Base-by-base conservation (phyloP, 2,113 vertebrate genomes). In the Tetrao urogallus region DNA sequence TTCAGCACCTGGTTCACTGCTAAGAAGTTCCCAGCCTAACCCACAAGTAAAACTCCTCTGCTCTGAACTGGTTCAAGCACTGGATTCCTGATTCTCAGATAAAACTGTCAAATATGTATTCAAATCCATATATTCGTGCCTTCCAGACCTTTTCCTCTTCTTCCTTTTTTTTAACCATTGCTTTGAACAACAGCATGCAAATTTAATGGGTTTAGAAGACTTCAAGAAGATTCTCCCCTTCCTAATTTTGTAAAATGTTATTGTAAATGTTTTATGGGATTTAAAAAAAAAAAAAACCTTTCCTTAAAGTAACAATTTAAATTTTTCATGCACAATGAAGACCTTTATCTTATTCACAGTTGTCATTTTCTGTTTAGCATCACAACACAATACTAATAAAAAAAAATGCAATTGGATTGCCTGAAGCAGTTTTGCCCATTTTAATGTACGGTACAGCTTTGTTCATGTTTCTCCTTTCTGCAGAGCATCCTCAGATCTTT, bases 161-260 rank as follows among this genome's bases (percentile, higher is more conserved):
- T 79, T 89, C 21, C 70, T 38, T 89, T 88, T 24, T n/a, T 92
- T 92, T 80, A 96, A 93, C 92, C 79, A 84, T 93, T 96, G 81
- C 90, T 94, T 92, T 96, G 92, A 95, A 97, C 73, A 96, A 85
- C 81, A 96, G 52, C 91, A 88, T 96, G 70, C 90, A 97, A 96
- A 89, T 82, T 94, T 96, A 90, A 96, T 95, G 79, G 63, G 27
- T 88, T 92, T 76, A 54, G 93, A 88, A 90, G 92, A 92, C 94
- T 97, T 97, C 96, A 80, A 96, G 86, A 88, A 92, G 92, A 91
- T 94, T 94, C 94, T 83, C 57, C 69, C 34, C 72, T 89, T 92
- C 91, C 73, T 97, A 96, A 97, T 97, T 96, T 96, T 86, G 78
- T 95, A 96, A 95, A 96, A 74, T 86, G 90, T 82, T 91, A 89